These are phyloP conservation scores for Alces alces DNA, from an alignment of 2,113 vertebrate species.

Conservation along the genomic window DNA sequence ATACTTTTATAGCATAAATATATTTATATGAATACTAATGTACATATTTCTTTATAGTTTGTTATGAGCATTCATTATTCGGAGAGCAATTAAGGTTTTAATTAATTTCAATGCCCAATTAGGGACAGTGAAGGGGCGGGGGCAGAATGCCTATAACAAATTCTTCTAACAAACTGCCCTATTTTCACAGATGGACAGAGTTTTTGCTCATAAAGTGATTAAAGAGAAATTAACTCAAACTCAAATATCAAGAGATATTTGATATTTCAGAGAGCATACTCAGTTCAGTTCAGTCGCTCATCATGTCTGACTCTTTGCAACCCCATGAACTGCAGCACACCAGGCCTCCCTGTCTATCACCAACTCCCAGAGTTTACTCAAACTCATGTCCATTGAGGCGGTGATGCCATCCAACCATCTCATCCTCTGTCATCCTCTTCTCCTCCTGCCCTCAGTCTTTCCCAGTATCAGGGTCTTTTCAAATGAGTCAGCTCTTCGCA, in stretches of 20 bases:
- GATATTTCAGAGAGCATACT: not conserved
- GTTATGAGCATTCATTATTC: not conserved
- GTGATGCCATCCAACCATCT: not conserved
- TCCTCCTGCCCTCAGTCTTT: not conserved
- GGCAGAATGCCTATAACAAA: not conserved
- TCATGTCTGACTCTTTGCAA: not conserved
- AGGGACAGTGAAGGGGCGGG: not conserved
- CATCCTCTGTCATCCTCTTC: not conserved
- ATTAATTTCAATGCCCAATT: not conserved
- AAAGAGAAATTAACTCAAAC: not conserved
- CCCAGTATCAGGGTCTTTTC: not conserved
- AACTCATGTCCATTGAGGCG: not conserved
- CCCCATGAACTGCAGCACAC: not conserved
- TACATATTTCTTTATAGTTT: not conserved
- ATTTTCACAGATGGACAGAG: not conserved
- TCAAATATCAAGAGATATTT: not conserved
- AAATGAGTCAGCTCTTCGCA: not conserved
- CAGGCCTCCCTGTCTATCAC: not conserved
- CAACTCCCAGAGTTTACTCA: not conserved
- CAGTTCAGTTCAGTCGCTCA: not conserved
- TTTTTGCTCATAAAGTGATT: not conserved
- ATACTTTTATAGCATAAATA: not conserved
- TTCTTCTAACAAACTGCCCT: not conserved
- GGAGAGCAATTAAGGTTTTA: conserved; percentile 1
- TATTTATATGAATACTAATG: not conserved